Evolutionary conservation across 2,113 vertebrate genomes (phyloP).

Genomic region (Vulpes lagopus): DNA sequence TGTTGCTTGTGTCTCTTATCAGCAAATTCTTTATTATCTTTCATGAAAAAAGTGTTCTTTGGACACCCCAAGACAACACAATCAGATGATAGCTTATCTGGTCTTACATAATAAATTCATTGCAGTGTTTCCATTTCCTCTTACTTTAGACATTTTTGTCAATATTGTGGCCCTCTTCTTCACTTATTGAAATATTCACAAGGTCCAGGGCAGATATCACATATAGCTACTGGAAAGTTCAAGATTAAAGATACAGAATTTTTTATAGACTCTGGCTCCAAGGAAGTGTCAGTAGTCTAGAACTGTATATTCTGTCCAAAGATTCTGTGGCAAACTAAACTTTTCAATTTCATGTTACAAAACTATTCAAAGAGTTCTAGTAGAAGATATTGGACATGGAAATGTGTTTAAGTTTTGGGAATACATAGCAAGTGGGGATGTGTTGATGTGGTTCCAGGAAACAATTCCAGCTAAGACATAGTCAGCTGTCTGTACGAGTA

Average conservation of each 20-base stretch:
- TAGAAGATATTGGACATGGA: background rate
- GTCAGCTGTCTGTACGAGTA: background rate
- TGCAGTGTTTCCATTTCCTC: background rate
- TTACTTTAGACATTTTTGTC: background rate
- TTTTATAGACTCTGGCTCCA: background rate
- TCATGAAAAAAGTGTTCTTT: background rate
- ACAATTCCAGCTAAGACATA: background rate
- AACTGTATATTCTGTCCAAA: background rate
- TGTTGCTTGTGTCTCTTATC: background rate
- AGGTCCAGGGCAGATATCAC: background rate
- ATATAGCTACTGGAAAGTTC: background rate
- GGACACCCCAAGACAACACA: background rate
- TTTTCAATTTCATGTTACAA: constrained; percentile 1
- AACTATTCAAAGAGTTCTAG: background rate
- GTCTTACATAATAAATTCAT: background rate
- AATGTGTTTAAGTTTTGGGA: background rate
- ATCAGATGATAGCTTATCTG: fast-evolving
- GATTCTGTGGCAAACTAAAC: background rate
- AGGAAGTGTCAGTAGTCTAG: background rate
- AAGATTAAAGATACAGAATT: background rate
- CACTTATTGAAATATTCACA: background rate
- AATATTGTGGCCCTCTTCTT: background rate
- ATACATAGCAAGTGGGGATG: background rate
- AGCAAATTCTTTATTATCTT: background rate
- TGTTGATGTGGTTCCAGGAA: background rate